These are phyloP conservation scores for Orchestia grillus DNA, from an alignment of 1,140 invertebrate genomes.

Conservation along the genomic window DNA sequence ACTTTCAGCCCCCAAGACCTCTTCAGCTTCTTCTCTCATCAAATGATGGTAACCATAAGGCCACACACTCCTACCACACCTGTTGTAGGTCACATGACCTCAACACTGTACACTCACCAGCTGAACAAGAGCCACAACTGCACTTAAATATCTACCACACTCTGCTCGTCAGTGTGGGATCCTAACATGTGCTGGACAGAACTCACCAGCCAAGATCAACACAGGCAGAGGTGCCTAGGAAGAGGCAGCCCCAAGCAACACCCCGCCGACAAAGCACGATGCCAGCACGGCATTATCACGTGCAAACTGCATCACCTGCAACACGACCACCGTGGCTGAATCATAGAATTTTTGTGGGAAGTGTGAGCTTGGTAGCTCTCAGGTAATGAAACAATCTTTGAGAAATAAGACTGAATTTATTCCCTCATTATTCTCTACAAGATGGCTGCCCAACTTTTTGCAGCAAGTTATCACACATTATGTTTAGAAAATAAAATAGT, in stretches of 20 bases:
- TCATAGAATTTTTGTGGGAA: not conserved
- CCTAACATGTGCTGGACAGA: not conserved
- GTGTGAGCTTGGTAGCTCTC: not conserved
- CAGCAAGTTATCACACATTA: not conserved
- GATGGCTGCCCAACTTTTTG: not conserved
- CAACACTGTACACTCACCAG: not conserved
- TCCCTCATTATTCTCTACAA: not conserved
- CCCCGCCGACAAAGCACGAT: constrained; percentile 87
- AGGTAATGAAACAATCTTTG: not conserved
- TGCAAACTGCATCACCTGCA: constrained; percentile 82
- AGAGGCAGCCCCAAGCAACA: constrained; percentile 84
- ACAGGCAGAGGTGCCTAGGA: constrained; percentile 71
- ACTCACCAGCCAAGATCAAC: constrained; percentile 21
- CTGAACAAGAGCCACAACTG: not conserved
- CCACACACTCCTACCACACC: no score
- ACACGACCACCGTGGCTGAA: constrained; percentile 69
- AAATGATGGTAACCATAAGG: no score
- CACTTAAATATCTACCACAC: not conserved
- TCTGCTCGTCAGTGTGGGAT: not conserved
- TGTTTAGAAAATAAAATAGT: not conserved
- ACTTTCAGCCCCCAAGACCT: no score
- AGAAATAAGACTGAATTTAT: not conserved
- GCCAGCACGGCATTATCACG: constrained; percentile 83
- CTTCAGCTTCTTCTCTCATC: no score
- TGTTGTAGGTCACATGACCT: not conserved